Conservation (phyloP, 2,113 vertebrate genomes). For the Recurvirostra avosetta region DNA sequence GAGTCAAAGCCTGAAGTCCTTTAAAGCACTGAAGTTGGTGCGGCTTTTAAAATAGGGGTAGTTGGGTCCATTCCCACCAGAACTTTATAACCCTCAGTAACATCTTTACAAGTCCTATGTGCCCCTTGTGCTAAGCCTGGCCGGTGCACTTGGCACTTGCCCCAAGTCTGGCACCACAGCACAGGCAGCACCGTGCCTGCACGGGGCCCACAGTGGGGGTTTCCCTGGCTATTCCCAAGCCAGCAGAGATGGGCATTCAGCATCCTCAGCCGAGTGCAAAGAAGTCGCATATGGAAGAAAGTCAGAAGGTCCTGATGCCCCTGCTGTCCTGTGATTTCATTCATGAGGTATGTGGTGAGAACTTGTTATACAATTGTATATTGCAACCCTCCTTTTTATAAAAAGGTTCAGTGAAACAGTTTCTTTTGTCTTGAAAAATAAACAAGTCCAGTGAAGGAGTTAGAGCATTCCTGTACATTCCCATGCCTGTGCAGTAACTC, state of each 20-base stretch:
- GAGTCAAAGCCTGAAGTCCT: not conserved
- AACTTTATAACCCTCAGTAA: not conserved
- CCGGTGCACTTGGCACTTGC: accelerated
- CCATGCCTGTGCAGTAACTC: not conserved
- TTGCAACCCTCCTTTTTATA: not conserved
- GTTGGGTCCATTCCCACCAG: not conserved
- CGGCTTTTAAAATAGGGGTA: not conserved
- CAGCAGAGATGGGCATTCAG: not conserved
- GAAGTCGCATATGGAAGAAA: not conserved
- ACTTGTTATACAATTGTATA: not conserved
- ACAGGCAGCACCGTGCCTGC: not conserved
- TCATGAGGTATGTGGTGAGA: not conserved
- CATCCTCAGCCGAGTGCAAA: not conserved
- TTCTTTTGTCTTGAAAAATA: not conserved
- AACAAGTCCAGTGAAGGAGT: not conserved
- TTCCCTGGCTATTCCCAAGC: not conserved
- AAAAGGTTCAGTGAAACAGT: not conserved
- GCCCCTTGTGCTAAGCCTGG: not conserved
- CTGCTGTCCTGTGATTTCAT: not conserved
- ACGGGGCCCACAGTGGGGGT: accelerated
- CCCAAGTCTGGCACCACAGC: not conserved
- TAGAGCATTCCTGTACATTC: not conserved
- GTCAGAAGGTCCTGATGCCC: not conserved
- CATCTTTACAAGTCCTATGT: not conserved
- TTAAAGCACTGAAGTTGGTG: not conserved